Evolutionary conservation across 2,888 invertebrate species (phyloP).

Genomic region (Sycophila texana): DNA sequence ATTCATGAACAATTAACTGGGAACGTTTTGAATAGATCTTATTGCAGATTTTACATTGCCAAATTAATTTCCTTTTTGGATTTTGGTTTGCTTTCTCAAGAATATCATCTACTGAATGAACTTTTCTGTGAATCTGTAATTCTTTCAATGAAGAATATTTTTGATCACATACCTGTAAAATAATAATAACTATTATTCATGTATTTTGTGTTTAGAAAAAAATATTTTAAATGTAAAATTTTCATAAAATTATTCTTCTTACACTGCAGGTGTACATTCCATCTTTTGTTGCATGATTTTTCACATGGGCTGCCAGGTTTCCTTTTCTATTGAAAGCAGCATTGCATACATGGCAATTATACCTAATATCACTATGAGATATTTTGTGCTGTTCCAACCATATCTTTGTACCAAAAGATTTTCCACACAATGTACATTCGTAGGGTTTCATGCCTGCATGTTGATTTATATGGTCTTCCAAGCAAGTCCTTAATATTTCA

Average conservation of each 20-base stretch:
- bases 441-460: background rate
- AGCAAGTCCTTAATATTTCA: background rate
- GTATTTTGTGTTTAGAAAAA: background rate
- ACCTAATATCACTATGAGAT: background rate
- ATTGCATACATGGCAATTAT: background rate
- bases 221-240: background rate
- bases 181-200: background rate
- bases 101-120: too few species aligned
- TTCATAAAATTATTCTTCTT: background rate
- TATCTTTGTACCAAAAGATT: background rate
- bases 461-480: background rate
- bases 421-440: background rate
- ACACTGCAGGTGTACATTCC: slow-evolving; percentile 1
- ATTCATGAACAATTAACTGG: too few species aligned
- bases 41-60: too few species aligned
- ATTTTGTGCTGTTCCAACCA: background rate
- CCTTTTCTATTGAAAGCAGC: background rate
- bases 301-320: background rate
- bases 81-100: too few species aligned
- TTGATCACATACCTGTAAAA: too few species aligned
- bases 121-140: too few species aligned
- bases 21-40: too few species aligned
- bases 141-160: too few species aligned
- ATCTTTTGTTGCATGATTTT: background rate
- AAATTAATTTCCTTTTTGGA: too few species aligned